Base-by-base conservation (phyloP, 2,888 invertebrate genomes). In the Crocallis elinguaria region DNA sequence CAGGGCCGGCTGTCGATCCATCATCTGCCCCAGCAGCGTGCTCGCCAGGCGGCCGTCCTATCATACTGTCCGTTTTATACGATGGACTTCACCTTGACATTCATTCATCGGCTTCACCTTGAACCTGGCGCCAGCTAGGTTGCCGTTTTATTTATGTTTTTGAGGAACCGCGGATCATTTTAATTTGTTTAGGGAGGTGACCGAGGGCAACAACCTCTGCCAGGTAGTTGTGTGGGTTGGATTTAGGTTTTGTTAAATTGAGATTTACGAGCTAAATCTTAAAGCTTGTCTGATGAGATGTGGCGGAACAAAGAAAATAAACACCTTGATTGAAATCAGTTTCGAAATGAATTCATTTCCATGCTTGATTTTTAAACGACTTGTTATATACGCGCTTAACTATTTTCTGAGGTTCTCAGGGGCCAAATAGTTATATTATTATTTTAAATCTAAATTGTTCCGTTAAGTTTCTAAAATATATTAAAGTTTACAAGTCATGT, bases 91-190 rank as follows among this genome's bases (percentile, higher is more conserved):
- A 54, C 68, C 67, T 59, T 67, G 63, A 54, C 65, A 43, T 67
- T 67, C 61, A 66, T 65, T 57, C 60, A 62, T 65, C 61, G 60
- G n/a, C 1, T 6, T 7, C 35, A 61, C 69, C 66, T 52, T 57
- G 61, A 58, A 59, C 64, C 52, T 49, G 49, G 11, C 38, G 44
- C 44, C 51, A 11, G 39, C 14, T 49, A 25, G 7, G 33, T 44
- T 33, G 23, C 12, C 12, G 32, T 42, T 52, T 43, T 49, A 49
- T 60, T 51, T 50, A 43, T 39, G 53, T 49, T 44, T 33, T 16
- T 39, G n/a, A 41, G 46, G 32, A 52, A 49, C 33, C 35, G 44
- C 44, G 35, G 13, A 38, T 38, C 44, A 33, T 45, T 45, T 11
- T 44, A 44, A 39, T 44, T 14, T 27, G 39, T 14, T 25, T 11